Base-by-base conservation (phyloP, 1,140 invertebrate genomes). In the Acromyrmex heyeri region DNA sequence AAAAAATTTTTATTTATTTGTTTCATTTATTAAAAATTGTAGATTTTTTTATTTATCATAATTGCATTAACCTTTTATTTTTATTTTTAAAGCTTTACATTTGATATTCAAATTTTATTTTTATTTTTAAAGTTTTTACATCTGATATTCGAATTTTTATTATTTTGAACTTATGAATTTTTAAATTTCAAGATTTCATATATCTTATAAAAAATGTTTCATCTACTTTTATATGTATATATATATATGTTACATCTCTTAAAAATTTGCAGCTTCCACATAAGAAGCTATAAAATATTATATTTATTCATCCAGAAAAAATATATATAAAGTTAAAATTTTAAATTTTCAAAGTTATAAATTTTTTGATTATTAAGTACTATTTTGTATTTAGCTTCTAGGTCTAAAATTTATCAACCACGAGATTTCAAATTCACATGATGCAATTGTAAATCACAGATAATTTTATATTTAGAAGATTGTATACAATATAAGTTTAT, bases 401-500 rank as follows among this genome's bases (percentile, higher is more conserved):
- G 24, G 1, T 70, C 21, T 44, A 1, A 55, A 70, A 57, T n/a
- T 70, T 21, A 55, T 55, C n/a, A 55, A 70, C 21, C n/a, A 48
- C 21, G 50, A 81, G 48, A 70, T 81, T 44, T 55, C 53, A 21
- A 59, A 81, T 57, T 27, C 34, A 70, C n/a, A 21, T 55, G 57
- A 72, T 21, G 34, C 34, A 81, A 57, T 27, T 70, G 44, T 81
- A 81, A 81, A 70, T 81, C 50, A 50, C 24, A 55, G 14, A 81
- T 44, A 65, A 24, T 70, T 70, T 65, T 48, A 64, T 78, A 78
- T 78, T 78, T 65, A 50, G 3, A 65, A 65, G 18, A 78, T 78
- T 78, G 38, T 78, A 65, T 65, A 78, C 44, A 48, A 50, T 78
- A 78, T 78, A 78, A 78, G 76, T 78, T 78, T 50, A 65, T 67